Conservation (phyloP, 2,888 invertebrate genomes). For the Erynnis tages region DNA sequence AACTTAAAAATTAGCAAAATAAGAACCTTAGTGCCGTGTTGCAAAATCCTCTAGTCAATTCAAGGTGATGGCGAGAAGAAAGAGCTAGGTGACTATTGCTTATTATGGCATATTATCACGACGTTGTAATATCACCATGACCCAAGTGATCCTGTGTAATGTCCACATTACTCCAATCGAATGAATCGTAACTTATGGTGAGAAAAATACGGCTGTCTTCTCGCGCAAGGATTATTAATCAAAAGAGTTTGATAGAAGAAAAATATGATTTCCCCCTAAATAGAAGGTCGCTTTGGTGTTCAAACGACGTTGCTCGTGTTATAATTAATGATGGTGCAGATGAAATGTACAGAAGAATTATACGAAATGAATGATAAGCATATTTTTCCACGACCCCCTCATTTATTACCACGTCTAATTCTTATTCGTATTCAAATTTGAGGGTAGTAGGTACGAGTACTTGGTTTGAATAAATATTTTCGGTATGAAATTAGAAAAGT, state of each 20-base stretch:
- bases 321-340: slow-evolving; percentile 40
- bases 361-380: slow-evolving; percentile 16
- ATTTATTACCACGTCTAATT: slow-evolving; percentile 1
- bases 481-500: too few species aligned
- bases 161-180: slow-evolving; percentile 57
- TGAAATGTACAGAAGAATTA: slow-evolving; percentile 22
- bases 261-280: slow-evolving; percentile 62
- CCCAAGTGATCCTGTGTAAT: background rate
- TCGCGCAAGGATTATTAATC: slow-evolving; percentile 66
- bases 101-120: too few species aligned
- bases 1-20: too few species aligned
- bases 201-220: slow-evolving; percentile 71
- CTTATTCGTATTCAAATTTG: background rate
- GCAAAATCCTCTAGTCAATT: too few species aligned
- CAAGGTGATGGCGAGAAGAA: too few species aligned
- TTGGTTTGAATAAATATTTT: too few species aligned
- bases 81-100: too few species aligned
- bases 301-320: slow-evolving; percentile 44
- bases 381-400: background rate
- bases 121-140: background rate
- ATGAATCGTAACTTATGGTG: slow-evolving; percentile 72
- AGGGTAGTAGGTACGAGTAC: background rate
- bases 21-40: too few species aligned
- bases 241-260: slow-evolving; percentile 60
- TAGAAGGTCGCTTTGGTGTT: slow-evolving; percentile 45